Conservation (phyloP, 2,888 invertebrate genomes). For the Bunonema sp. region DNA sequence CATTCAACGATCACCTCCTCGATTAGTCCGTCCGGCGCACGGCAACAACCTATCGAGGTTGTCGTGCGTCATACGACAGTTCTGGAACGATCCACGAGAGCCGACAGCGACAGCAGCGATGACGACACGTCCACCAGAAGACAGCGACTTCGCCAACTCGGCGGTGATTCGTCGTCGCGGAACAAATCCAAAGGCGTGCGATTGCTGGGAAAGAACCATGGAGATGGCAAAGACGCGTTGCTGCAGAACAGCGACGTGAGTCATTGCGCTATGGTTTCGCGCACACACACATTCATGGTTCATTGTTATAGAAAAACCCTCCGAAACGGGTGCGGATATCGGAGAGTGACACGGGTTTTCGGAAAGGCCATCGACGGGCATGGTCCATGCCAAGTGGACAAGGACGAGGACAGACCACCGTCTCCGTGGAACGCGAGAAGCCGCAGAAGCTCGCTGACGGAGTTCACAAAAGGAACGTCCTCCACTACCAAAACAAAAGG, state of each 20-base stretch:
- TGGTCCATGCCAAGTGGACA: constrained; percentile 40
- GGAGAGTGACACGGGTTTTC: constrained; percentile 5
- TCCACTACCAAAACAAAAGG: no score
- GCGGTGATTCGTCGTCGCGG: constrained; percentile 2
- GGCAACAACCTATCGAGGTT: constrained; percentile 28
- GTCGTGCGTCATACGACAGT: constrained; percentile 31
- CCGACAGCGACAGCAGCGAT: no score
- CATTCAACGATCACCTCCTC: neutral
- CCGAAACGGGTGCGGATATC: neutral
- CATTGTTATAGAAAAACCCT: no score
- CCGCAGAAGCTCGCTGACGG: constrained; percentile 5
- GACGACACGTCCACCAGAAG: constrained; percentile 1
- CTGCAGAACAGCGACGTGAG: neutral
- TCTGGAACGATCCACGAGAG: no score
- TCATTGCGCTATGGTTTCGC: no score
- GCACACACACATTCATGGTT: no score
- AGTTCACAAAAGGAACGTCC: no score
- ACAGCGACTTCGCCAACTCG: constrained; percentile 5
- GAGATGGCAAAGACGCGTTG: constrained; percentile 6
- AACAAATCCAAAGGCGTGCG: no score
- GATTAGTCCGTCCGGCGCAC: constrained; percentile 4
- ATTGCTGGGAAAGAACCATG: no score
- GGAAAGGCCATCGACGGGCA: constrained; percentile 37
- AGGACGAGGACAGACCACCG: constrained; percentile 25
- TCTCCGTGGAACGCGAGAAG: constrained; percentile 32